Conservation (phyloP, 2,113 vertebrate species). For the Diadophis punctatus region DNA sequence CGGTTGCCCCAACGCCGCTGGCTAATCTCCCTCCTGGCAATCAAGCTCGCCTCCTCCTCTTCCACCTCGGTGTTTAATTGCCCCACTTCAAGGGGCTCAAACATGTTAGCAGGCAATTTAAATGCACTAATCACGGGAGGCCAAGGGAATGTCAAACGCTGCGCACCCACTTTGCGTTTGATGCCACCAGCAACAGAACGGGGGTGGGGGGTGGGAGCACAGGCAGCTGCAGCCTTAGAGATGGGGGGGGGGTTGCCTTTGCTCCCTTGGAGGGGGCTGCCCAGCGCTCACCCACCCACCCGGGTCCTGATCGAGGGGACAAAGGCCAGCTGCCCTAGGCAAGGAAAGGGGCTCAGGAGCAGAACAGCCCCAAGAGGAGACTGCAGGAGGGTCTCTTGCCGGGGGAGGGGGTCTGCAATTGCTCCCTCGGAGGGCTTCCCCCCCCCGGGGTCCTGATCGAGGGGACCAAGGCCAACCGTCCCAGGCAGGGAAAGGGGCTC, state of each 20-base stretch:
- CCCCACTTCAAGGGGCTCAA: slow-evolving; percentile 26
- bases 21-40: neutral
- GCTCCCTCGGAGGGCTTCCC: too few species aligned
- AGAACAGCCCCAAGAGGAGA: too few species aligned
- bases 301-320: neutral
- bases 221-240: neutral
- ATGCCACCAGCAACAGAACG: neutral
- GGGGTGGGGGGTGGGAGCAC: neutral
- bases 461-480: too few species aligned
- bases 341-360: neutral
- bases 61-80: slow-evolving; percentile 18
- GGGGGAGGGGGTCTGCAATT: too few species aligned
- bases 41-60: neutral
- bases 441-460: too few species aligned
- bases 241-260: too few species aligned
- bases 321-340: neutral
- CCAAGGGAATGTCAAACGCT: slow-evolving; percentile 28
- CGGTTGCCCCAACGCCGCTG: neutral
- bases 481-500: neutral
- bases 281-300: too few species aligned
- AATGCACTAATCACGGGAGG: slow-evolving; percentile 17
- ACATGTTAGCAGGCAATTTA: slow-evolving; percentile 22
- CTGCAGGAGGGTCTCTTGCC: too few species aligned
- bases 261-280: too few species aligned
- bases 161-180: neutral